A percentile compares a stretch with the other conserved stretches of the same genome.
Conservation (phyloP, 1,140 invertebrate species). For the Elymnias hypermnestra region DNA sequence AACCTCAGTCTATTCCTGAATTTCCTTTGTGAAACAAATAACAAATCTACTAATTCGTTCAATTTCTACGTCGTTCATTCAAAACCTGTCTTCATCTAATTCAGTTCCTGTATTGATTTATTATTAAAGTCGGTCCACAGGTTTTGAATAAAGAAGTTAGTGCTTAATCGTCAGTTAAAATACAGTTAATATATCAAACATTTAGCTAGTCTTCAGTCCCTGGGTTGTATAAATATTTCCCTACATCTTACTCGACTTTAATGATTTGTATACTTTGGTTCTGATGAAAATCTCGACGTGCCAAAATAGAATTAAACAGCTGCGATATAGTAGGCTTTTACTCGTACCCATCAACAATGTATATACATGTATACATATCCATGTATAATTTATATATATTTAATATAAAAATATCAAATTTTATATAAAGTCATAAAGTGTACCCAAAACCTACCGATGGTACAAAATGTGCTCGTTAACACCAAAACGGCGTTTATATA, state of each 20-base stretch:
- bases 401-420: slow-evolving; percentile 76
- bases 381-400: slow-evolving; percentile 77
- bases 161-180: slow-evolving; percentile 69
- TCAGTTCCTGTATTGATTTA: slow-evolving; percentile 61
- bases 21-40: slow-evolving; percentile 35
- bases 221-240: slow-evolving; percentile 74
- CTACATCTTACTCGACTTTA: slow-evolving; percentile 73
- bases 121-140: slow-evolving; percentile 53
- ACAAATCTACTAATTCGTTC: slow-evolving; percentile 58
- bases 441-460: slow-evolving; percentile 76
- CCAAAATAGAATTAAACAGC: slow-evolving; percentile 75
- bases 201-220: slow-evolving; percentile 75
- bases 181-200: slow-evolving; percentile 75
- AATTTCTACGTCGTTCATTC: slow-evolving; percentile 69
- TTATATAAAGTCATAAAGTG: slow-evolving; percentile 76
- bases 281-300: slow-evolving; percentile 72
- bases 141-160: slow-evolving; percentile 69
- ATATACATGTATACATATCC: slow-evolving; percentile 75
- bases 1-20: slow-evolving; percentile 50
- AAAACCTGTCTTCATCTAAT: slow-evolving; percentile 68
- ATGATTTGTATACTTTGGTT: slow-evolving; percentile 76
- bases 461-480: slow-evolving; percentile 66
- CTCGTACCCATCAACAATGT: slow-evolving; percentile 75
- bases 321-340: slow-evolving; percentile 73
- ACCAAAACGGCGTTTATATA: slow-evolving; percentile 59